These are phyloP conservation scores for Hydrotaea cyrtoneurina DNA, from an alignment of 2,888 invertebrate species.

Conservation along the genomic window DNA sequence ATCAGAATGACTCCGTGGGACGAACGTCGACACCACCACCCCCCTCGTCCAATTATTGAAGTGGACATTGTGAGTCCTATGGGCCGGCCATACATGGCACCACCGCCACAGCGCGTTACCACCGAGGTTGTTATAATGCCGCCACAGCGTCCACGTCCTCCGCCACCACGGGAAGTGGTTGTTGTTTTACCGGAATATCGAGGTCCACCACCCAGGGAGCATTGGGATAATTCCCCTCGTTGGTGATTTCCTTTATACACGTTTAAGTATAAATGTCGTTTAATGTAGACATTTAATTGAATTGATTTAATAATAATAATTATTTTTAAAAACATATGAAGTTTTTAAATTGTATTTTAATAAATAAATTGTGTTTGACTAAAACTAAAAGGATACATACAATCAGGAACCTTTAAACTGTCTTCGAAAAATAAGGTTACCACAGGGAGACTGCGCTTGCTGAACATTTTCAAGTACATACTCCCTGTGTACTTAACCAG, in stretches of 20 bases:
- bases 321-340: no score
- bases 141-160: conserved; percentile 62
- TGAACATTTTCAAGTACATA: no score
- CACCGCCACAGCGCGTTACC: conserved; percentile 65
- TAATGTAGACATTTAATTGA: no score
- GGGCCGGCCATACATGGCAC: conserved; percentile 71
- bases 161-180: conserved; percentile 67
- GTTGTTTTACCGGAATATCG: conserved; percentile 32
- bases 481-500: no score
- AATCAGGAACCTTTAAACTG: no score
- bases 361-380: no score
- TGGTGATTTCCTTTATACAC: conserved; percentile 32
- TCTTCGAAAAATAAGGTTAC: no score
- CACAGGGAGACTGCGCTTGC: no score
- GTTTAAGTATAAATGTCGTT: neutral
- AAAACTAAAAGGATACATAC: no score
- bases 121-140: conserved; percentile 71
- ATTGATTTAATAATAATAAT: no score
- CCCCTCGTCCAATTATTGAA: conserved; percentile 72
- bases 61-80: conserved; percentile 73
- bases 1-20: conserved; percentile 44
- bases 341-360: no score
- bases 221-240: conserved; percentile 73
- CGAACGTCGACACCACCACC: conserved; percentile 72
- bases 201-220: conserved; percentile 64